These are phyloP conservation scores for Bombyx mandarina DNA, from an alignment of 1,140 invertebrate species.

Conservation along the genomic window DNA sequence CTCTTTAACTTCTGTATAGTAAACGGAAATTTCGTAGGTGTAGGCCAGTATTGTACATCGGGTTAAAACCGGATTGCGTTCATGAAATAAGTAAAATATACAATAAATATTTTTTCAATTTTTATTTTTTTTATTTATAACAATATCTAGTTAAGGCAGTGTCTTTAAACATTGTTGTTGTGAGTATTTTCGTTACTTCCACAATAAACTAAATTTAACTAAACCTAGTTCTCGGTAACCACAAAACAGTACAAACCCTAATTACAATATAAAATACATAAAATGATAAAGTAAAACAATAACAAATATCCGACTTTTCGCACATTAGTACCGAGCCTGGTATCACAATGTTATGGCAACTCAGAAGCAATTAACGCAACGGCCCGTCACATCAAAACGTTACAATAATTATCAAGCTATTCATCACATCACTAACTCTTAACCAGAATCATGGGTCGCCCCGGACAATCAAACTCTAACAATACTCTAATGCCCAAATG, in stretches of 20 bases:
- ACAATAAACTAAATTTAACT: conserved; percentile 12
- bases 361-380: conserved; percentile 23
- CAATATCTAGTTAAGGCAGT: conserved; percentile 56
- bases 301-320: conserved; percentile 25
- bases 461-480: no score
- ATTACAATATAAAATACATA: not conserved
- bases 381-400: conserved; percentile 2
- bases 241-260: conserved; percentile 5
- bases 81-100: not conserved
- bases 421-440: not conserved
- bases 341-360: conserved; percentile 66
- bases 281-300: conserved; percentile 14
- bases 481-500: no score
- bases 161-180: conserved; percentile 31
- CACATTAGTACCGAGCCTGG: conserved; percentile 41
- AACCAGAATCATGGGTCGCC: no score
- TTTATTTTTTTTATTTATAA: conserved; percentile 49
- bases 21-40: no score
- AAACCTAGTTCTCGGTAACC: conserved; percentile 16
- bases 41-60: no score
- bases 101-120: conserved; percentile 18
- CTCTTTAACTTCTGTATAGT: no score
- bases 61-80: no score
- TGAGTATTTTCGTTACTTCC: conserved; percentile 52
- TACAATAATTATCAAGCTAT: not conserved